Base-by-base conservation (phyloP, 2,888 invertebrate genomes). In the Ceratothoa steindachneri region DNA sequence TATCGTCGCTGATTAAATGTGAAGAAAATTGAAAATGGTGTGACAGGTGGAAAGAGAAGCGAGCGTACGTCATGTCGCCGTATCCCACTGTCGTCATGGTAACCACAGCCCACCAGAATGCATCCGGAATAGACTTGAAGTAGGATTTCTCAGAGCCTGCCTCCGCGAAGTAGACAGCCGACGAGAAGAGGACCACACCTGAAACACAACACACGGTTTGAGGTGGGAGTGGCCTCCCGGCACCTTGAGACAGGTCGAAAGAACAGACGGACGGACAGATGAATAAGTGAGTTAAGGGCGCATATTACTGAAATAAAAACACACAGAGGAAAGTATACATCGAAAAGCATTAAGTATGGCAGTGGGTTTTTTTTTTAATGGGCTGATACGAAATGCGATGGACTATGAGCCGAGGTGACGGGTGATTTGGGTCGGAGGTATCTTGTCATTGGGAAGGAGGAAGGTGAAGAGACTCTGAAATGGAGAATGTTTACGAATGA, bases 31-130 rank as follows among this genome's bases (percentile, higher is more conserved):
- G 24, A 19, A 12, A 12, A 19, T 60, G 7, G 7, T 19, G 30
- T 28, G 69, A 55, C 19, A 69, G 52, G 52, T 24, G 52, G 53
- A 28, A 52, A 69, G 69, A 69, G 69, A 69, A 52, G 93, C 93
- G 95, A 95, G 95, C 95, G 95, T 94, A 92, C 94, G 93, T 94
- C 97, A 98, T 98, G 90, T 98, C 97, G 89, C 97, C 97, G 91
- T 98, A 98, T 89, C 98, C 98, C 88, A 98, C 98, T 88, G 97
- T 98, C 84, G 95, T 95, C 94, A 95, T 95, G 84, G 95, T 95
- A 84, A 95, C 94, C 83, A 95, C 91, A 82, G 93, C 93, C 95
- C 95, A 95, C 95, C 95, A 95, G 88, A 95, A 95, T 82, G 94
- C 95, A 86, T 93, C 93, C 82, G 95, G 95, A 86, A 96, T 95